Evolutionary conservation across 2,113 vertebrate species (phyloP), one percentile per base, ranked within the genome.

Genomic region (Leptosomus discolor): DNA sequence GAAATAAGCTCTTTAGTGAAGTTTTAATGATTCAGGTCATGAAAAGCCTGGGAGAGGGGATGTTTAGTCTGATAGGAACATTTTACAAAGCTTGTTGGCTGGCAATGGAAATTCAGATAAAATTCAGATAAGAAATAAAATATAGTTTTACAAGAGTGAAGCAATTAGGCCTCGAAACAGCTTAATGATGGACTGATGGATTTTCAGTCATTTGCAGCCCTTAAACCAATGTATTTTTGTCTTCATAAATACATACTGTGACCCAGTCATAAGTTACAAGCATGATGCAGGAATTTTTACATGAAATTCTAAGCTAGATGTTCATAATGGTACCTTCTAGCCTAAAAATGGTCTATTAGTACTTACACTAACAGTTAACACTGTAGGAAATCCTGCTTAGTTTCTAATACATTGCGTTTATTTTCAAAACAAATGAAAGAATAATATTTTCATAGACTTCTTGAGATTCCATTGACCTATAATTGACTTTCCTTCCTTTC

Each of bases 371-470:
- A 30, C 21, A 92, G 63, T 12, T 84, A 90, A 74, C 58, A 58
- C 6, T 30, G 63, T 67, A 88, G 82, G 43, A 90, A 92, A 88
- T 75, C 51, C 57, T 85, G 36, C 54, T 86, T 26, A 63, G 41
- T 70, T 95, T 74, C 71, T 80, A 94, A 4, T 58, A 67, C 6
- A 8, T 27, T 88, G 26, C 69, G 32, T 93, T 95, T 95, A 60
- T 83, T 94, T 91, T 93, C 75, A 93, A 90, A 96, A 93, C 43
- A 93, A 93, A 91, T 80, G 58, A 75, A 96, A 90, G 63, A 90
- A 84, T 77, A 94, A 92, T 39, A 92, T 92, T 94, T 90, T 78
- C 43, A 60, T 39, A 23, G 6, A 67, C 75, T 83, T 84, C 24
- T 41, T 48, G 70, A 90, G 78, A 90, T 74, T 83, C 45, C 78